These are phyloP conservation scores for Drosophila ananassae DNA, from an alignment of 1,140 invertebrate genomes.

Conservation along the genomic window DNA sequence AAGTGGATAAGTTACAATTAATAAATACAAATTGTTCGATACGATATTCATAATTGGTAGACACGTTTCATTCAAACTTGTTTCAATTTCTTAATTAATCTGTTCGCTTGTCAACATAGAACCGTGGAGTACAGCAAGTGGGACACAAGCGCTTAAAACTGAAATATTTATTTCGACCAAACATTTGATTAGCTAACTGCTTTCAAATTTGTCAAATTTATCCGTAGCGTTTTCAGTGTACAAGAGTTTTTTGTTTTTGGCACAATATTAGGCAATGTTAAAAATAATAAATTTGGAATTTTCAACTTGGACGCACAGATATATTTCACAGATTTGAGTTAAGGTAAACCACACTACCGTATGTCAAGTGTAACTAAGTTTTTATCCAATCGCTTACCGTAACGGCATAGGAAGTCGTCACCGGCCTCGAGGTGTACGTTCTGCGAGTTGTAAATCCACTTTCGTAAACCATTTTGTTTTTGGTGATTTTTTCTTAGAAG, in stretches of 20 bases:
- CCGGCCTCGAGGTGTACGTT: constrained; percentile 89
- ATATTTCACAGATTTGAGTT: constrained; percentile 68
- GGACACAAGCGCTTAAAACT: constrained; percentile 63
- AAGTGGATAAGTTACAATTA: not conserved
- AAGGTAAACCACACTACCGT: constrained; percentile 60
- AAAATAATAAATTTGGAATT: constrained; percentile 17
- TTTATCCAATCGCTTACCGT: constrained; percentile 88
- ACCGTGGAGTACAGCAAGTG: constrained; percentile 68
- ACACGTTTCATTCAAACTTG: constrained; percentile 81
- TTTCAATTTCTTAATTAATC: constrained; percentile 80
- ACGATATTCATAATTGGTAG: constrained; percentile 74
- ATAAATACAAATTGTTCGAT: constrained; percentile 37
- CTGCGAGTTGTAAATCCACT: constrained; percentile 94
- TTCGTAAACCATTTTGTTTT: constrained; percentile 92
- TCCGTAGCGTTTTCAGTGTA: constrained; percentile 31
- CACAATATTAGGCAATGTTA: not conserved
- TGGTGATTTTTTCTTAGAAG: constrained; percentile 26
- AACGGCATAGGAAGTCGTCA: constrained; percentile 89
- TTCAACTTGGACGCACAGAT: constrained; percentile 44
- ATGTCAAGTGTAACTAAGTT: constrained; percentile 33
- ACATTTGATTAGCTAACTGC: constrained; percentile 44
- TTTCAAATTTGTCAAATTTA: constrained; percentile 59
- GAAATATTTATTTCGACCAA: constrained; percentile 33
- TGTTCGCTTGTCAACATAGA: constrained; percentile 52
- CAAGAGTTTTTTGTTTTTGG: not conserved